Conservation (phyloP, 2,113 vertebrate genomes). For the Macrotus californicus region DNA sequence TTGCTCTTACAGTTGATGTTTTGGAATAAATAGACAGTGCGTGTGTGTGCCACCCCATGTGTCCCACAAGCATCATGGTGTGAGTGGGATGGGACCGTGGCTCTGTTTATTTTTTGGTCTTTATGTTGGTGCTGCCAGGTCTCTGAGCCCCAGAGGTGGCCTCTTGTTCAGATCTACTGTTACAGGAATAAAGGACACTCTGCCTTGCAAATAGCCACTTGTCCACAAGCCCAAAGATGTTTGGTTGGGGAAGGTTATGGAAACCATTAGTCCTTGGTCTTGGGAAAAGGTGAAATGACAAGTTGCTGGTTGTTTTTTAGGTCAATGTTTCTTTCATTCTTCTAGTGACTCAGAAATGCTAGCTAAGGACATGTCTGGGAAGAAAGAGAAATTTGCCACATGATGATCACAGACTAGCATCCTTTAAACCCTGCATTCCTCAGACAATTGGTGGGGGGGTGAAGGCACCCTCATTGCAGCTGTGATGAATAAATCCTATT, state of each 20-base stretch:
- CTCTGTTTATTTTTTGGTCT: conserved; percentile 21
- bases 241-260: background rate
- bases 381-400: background rate
- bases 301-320: background rate
- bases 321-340: conserved; percentile 4
- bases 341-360: conserved; percentile 26
- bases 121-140: conserved; percentile 37
- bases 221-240: conserved; percentile 27
- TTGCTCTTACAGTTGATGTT: conserved; percentile 48
- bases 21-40: conserved; percentile 53
- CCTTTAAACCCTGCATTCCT: background rate
- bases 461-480: background rate
- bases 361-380: conserved; percentile 19
- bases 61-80: background rate
- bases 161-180: background rate
- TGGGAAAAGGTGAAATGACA: conserved; percentile 11
- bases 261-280: conserved; percentile 12
- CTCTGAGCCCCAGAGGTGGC: conserved; percentile 29
- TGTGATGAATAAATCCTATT: background rate
- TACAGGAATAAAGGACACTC: conserved; percentile 19
- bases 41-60: background rate
- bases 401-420: background rate
- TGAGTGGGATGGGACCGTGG: background rate
- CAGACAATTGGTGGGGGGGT: background rate
- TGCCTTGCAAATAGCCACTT: conserved; percentile 16